Evolutionary conservation across 2,797 vertebrate genomes (phyloP).

Genomic region (Rhyacichthys aspro): DNA sequence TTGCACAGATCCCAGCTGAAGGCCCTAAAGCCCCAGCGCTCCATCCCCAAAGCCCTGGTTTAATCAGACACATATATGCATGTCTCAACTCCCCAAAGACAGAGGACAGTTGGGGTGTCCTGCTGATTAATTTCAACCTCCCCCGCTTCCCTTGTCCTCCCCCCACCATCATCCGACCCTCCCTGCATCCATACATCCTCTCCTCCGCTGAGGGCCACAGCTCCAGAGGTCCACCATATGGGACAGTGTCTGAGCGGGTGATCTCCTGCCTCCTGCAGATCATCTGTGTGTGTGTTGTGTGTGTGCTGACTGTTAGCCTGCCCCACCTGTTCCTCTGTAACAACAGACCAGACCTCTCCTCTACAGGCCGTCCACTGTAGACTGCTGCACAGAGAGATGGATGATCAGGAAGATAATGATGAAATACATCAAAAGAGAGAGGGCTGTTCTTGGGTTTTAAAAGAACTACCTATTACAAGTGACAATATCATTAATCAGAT

Average conservation of each 20-base stretch:
- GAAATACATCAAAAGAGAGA: no score
- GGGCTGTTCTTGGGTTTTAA: no score
- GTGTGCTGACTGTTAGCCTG: slow-evolving; percentile 58
- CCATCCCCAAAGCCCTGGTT: slow-evolving; percentile 22
- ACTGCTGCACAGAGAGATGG: slow-evolving; percentile 47
- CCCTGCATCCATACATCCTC: slow-evolving; percentile 51
- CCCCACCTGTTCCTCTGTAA: slow-evolving; percentile 81
- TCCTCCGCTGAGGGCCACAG: slow-evolving; percentile 65
- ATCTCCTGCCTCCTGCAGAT: slow-evolving; percentile 62
- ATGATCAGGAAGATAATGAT: slow-evolving; percentile 12
- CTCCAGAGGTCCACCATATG: slow-evolving; percentile 78
- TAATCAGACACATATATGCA: slow-evolving; percentile 74
- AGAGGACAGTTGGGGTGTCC: slow-evolving; percentile 77
- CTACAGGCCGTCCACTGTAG: slow-evolving; percentile 40
- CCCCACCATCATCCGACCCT: slow-evolving; percentile 52
- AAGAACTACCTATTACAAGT: no score
- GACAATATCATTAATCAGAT: no score
- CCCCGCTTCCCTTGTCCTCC: slow-evolving; percentile 30
- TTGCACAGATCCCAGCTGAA: slow-evolving; percentile 11
- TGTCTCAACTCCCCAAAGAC: slow-evolving; percentile 75
- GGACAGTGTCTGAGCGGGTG: slow-evolving; percentile 68
- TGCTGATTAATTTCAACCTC: slow-evolving; percentile 77
- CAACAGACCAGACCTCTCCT: slow-evolving; percentile 66
- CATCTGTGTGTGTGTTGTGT: slow-evolving; percentile 33
- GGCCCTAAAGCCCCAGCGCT: slow-evolving; percentile 11